Conservation (phyloP, 92 coral and sea anemone species). For the Isaurus tuberculatus region DNA sequence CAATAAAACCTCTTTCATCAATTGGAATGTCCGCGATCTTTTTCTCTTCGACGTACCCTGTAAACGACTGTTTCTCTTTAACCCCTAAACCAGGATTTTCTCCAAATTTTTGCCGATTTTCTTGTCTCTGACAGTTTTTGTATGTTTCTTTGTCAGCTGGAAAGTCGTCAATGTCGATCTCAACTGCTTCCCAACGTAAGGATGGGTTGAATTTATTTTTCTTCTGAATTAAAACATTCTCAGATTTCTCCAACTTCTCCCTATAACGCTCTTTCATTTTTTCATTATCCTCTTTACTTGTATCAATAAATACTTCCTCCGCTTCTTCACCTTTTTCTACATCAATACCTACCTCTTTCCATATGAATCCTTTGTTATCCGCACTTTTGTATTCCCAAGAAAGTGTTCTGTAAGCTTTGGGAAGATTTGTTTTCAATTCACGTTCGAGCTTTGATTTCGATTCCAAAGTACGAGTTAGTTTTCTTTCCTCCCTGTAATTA, state of each 20-base stretch:
- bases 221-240: constrained; percentile 11
- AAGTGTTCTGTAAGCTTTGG: neutral
- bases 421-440: neutral
- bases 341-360: constrained; percentile 9
- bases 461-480: neutral
- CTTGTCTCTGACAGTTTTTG: neutral
- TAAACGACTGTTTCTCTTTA: too few species aligned
- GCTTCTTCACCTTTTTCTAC: neutral
- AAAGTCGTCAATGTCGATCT: constrained; percentile 30
- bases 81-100: neutral
- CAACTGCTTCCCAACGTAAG: constrained; percentile 35
- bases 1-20: neutral
- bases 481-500: constrained; percentile 28
- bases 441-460: neutral
- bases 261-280: neutral
- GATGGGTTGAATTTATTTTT: neutral
- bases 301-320: neutral
- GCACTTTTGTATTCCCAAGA: neutral
- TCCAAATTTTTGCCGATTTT: neutral
- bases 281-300: neutral
- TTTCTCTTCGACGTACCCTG: neutral
- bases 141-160: neutral
- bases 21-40: too few species aligned
- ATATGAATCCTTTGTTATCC: neutral
- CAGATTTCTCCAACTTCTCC: neutral